phyloP scores from a whole-genome alignment of 2,797 vertebrate species.

The Jordanella pulchra region DNA sequence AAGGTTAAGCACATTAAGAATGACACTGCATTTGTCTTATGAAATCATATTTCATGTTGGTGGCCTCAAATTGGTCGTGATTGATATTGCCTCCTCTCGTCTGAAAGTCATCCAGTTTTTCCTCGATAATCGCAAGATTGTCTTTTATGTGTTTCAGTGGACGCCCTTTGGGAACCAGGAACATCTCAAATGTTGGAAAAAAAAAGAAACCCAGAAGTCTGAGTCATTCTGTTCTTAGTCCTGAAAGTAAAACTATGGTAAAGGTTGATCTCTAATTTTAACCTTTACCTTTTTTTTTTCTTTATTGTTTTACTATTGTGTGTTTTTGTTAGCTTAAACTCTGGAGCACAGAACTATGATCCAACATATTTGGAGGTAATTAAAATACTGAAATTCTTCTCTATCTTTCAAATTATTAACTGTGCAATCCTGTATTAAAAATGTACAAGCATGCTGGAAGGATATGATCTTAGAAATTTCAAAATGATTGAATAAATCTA shows the following conservation, averaged over 20 bases:
- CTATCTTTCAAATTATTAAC: background rate
- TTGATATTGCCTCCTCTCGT: slow-evolving; percentile 83
- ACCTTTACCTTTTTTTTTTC: background rate
- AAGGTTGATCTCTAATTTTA: background rate
- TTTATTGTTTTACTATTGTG: background rate
- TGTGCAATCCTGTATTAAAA: background rate
- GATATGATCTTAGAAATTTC: too few species aligned
- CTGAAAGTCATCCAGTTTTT: slow-evolving; percentile 83
- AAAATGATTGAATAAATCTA: too few species aligned
- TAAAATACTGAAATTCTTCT: background rate
- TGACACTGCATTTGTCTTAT: slow-evolving; percentile 89
- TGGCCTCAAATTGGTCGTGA: slow-evolving; percentile 86
- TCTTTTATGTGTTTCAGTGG: slow-evolving; percentile 75
- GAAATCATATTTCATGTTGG: slow-evolving; percentile 90
- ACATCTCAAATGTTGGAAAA: slow-evolving; percentile 53
- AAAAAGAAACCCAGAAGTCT: background rate
- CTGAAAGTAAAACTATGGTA: slow-evolving; percentile 1
- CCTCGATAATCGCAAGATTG: slow-evolving; percentile 81
- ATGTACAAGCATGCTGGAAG: too few species aligned
- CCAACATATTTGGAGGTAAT: background rate
- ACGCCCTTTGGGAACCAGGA: slow-evolving; percentile 74
- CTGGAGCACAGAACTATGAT: background rate
- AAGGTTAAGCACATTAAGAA: slow-evolving; percentile 91
- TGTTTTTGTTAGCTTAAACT: background rate
- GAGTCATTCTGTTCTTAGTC: background rate